Evolutionary conservation across 2,797 vertebrate genomes (phyloP), one percentile per base, ranked within the genome.

Genomic region (Chloroceryle amazona): DNA sequence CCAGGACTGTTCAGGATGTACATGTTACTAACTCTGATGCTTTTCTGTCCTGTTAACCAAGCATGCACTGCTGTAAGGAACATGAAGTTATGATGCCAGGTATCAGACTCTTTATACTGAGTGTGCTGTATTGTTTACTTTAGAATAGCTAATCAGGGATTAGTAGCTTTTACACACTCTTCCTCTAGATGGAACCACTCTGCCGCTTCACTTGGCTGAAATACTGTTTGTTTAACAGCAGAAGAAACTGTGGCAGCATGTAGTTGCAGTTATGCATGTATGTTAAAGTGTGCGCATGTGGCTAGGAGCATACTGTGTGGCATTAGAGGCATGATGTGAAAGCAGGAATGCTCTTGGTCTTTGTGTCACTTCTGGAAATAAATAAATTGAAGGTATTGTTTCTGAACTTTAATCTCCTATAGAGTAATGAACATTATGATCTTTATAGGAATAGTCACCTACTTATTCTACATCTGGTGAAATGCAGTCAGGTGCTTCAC

Each of bases 151-250:
- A 33, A 11, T 73, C 21, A 51, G 70, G 35, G 23, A 58, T 33
- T 11, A 86, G 47, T 70, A 54, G 82, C 37, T 86, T 94, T 96
- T 88, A 86, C 90, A 61, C 58, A 6, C 39, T 86, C 28, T 93
- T 93, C 95, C 95, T 95, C 94, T 96, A 96, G 94, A 84, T 95
- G 96, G 96, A 97, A 95, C 72, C 93, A 88, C 60, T 93, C 76
- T 92, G 87, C 95, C 93, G 72, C 82, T 93, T 93, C 84, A 62
- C 37, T 81, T 78, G 72, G 25, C 51, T 67, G 33, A 79, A 81
- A 70, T 37, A 20, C 58, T 47, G 1, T 70, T 73, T 54, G 29
- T 83, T 86, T 60, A 76, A 76, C 33, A 79, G 70, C 39, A 49
- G 60, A 65, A 66, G 66, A 29, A 84, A 68, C 37, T 4, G 5